Conservation (phyloP, 2,888 invertebrate genomes). For the Glaucopsyche alexis region DNA sequence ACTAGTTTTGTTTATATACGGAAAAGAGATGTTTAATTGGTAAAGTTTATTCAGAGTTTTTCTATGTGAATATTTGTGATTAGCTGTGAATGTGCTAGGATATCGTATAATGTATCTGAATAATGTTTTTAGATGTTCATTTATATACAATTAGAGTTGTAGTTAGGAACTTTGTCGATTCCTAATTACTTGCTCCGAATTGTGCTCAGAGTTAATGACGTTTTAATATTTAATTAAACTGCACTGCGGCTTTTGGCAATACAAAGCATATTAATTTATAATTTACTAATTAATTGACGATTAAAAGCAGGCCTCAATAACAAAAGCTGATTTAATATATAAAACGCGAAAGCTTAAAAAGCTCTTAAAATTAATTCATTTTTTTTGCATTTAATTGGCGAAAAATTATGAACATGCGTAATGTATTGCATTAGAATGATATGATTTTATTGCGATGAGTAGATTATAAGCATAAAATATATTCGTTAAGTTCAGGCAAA, state of each 20-base stretch:
- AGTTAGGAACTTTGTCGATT: neutral
- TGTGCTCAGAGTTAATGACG: slow-evolving; percentile 41
- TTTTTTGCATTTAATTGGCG: neutral
- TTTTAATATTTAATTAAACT: slow-evolving; percentile 13
- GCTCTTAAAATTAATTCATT: neutral
- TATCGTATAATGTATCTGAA: neutral
- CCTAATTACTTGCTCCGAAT: neutral
- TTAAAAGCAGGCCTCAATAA: neutral
- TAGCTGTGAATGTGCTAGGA: neutral
- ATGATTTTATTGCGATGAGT: no score
- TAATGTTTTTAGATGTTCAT: no score
- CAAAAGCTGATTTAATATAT: neutral
- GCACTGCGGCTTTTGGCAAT: slow-evolving; percentile 3
- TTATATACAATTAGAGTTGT: neutral
- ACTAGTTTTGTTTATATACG: neutral
- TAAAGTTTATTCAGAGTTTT: no score
- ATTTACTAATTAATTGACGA: neutral
- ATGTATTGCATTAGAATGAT: no score
- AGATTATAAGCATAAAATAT: no score
- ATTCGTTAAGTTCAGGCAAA: no score
- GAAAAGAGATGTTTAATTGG: no score
- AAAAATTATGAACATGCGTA: neutral
- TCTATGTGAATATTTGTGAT: neutral
- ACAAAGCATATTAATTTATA: neutral
- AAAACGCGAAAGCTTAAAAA: neutral